These are phyloP conservation scores for Himalopsyche tibetana DNA, from an alignment of 2,888 invertebrate species.

Conservation along the genomic window DNA sequence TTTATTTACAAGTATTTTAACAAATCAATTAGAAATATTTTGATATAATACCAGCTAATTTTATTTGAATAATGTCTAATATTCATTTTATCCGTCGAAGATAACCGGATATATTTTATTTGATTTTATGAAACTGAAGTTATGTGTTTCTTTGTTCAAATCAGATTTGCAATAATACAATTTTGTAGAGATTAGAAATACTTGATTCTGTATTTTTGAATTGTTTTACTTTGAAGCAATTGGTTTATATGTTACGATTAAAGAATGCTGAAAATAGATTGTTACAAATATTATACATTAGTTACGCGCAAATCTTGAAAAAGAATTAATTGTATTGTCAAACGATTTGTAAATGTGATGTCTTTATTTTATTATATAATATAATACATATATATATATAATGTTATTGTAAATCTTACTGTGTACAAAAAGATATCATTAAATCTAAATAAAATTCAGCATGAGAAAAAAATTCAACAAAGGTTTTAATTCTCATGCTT, in stretches of 20 bases:
- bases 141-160: too few relatives aligned
- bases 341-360: constrained; percentile 37
- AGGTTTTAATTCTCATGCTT: constrained; percentile 64
- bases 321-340: constrained; percentile 18
- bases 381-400: constrained; percentile 45
- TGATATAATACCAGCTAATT: too few relatives aligned
- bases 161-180: too few relatives aligned
- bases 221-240: background rate
- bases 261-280: background rate
- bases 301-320: constrained; percentile 37
- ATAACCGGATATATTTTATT: too few relatives aligned
- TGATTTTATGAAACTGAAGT: too few relatives aligned
- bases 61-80: too few relatives aligned
- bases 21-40: too few relatives aligned
- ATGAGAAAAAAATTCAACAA: constrained; percentile 63
- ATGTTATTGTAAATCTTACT: constrained; percentile 58
- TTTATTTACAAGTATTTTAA: too few relatives aligned
- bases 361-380: constrained; percentile 49
- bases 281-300: constrained; percentile 13
- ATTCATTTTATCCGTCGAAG: too few relatives aligned
- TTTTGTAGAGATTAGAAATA: too few relatives aligned
- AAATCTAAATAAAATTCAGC: constrained; percentile 63
- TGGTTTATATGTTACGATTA: background rate
- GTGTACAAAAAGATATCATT: constrained; percentile 61
- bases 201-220: background rate